Base-by-base conservation (phyloP, 1,140 invertebrate species). In the Orchestia grillus region DNA sequence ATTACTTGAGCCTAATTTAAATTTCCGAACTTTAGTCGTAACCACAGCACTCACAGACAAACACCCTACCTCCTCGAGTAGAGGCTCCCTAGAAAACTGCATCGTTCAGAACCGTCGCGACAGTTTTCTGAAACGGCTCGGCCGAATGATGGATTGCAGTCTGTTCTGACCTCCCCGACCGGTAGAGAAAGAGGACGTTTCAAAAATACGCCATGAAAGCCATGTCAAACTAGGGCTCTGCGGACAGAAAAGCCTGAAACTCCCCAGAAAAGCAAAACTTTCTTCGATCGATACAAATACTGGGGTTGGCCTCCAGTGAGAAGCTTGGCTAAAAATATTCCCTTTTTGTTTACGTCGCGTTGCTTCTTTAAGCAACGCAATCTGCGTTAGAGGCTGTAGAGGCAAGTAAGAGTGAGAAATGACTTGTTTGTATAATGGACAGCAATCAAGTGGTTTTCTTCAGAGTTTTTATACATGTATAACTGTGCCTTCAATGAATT, bases 251-350 rank as follows among this genome's bases (percentile, higher is more conserved):
- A 8, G 47, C 47, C 19, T 19, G 47, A 19, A 53, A 8, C 47
- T 53, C 47, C 87, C 36, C 8, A 87, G 36, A 87, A 40, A 87
- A 87, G 87, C 36, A 36, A 40, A n/a, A 41, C 87, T 87, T 41
- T 87, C 36, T 53, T 53, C 47, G 19, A 53, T 53, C 47, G 47
- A 53, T 53, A 53, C 47, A 53, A 53, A 53, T 53, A 53, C 47
- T 53, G 6, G 19, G 47, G 47, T 53, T 19, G 47, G 19, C 47
- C 47, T 53, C 47, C 19, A 53, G 47, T 53, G 47, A 53, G 47
- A 53, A 53, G 47, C 47, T 53, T 53, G 47, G 87, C 87, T 87
- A 87, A 87, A 87, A 87, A 87, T 87, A 87, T 87, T 87, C 87
- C 36, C 87, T 8, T 87, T 87, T 40, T 87, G 87, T 87, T 87